Percentiles rank a stretch among this genome's conserved stretches.
Evolutionary conservation across 2,113 vertebrate species (phyloP).

Genomic region (Pogonocichla stellata): DNA sequence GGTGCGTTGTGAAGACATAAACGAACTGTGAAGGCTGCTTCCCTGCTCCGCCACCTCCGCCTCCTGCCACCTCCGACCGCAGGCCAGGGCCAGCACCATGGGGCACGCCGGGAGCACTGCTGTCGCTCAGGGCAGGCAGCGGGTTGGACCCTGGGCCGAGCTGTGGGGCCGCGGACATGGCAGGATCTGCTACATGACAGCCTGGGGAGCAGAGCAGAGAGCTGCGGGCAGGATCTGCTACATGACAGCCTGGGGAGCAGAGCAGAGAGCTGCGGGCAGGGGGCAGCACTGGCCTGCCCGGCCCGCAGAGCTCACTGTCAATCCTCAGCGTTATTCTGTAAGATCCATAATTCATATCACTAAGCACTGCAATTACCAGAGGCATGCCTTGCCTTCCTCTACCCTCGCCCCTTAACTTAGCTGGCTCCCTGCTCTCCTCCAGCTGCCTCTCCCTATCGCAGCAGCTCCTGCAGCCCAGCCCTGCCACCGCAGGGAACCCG

Average conservation of each 20-base stretch:
- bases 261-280: not conserved
- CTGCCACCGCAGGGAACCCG: not conserved
- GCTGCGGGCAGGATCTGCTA: not conserved
- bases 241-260: too few species aligned
- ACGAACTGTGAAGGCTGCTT: constrained; percentile 86
- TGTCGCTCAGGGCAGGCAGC: constrained; percentile 77
- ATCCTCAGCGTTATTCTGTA: not conserved
- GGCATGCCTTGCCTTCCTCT: not conserved
- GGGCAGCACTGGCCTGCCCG: not conserved
- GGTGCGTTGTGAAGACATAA: constrained; percentile 94
- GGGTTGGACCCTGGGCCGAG: constrained; percentile 82
- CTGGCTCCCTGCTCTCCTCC: not conserved
- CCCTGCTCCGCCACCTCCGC: constrained; percentile 42
- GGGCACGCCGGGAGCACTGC: constrained; percentile 65
- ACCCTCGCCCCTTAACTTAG: not conserved
- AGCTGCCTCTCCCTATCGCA: not conserved
- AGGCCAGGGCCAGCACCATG: constrained; percentile 67
- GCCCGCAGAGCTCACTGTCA: not conserved
- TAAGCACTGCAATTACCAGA: not conserved
- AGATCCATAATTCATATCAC: not conserved
- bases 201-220: constrained; percentile 32
- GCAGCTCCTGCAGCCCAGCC: not conserved
- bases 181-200: constrained; percentile 84
- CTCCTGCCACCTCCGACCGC: constrained; percentile 73
- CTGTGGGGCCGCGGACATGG: constrained; percentile 78